phyloP scores from a whole-genome alignment of 2,797 vertebrate genomes.

The Manis pentadactyla region DNA sequence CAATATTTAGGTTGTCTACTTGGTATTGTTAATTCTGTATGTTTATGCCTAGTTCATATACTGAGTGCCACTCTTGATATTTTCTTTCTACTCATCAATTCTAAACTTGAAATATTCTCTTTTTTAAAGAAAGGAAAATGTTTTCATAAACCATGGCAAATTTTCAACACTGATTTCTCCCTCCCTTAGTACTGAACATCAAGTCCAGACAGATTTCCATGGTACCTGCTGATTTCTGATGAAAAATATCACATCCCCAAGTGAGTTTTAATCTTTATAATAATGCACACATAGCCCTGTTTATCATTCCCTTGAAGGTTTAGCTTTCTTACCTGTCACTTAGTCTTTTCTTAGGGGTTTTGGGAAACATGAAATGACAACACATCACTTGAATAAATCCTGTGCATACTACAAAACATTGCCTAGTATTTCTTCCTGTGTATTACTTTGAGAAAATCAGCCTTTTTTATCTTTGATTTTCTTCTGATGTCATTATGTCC shows the following conservation, averaged over 20 bases:
- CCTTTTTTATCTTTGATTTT: slow-evolving; percentile 13
- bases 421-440: background rate
- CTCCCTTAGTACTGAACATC: background rate
- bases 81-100: background rate
- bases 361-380: background rate
- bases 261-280: background rate
- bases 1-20: background rate
- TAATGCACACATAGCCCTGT: background rate
- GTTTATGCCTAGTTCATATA: background rate
- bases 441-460: background rate
- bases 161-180: background rate
- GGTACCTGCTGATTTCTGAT: background rate
- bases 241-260: background rate
- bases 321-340: background rate
- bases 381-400: background rate
- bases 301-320: background rate
- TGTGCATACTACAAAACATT: background rate
- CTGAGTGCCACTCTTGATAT: background rate
- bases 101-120: background rate
- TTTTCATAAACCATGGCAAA: slow-evolving; percentile 19
- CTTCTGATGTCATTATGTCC: background rate
- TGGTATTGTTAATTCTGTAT: background rate
- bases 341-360: background rate
- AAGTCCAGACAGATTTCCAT: background rate
- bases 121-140: background rate